Evolutionary conservation across 2,113 vertebrate species (phyloP), one percentile per base, ranked within the genome.

Genomic region (Nesoenas mayeri): DNA sequence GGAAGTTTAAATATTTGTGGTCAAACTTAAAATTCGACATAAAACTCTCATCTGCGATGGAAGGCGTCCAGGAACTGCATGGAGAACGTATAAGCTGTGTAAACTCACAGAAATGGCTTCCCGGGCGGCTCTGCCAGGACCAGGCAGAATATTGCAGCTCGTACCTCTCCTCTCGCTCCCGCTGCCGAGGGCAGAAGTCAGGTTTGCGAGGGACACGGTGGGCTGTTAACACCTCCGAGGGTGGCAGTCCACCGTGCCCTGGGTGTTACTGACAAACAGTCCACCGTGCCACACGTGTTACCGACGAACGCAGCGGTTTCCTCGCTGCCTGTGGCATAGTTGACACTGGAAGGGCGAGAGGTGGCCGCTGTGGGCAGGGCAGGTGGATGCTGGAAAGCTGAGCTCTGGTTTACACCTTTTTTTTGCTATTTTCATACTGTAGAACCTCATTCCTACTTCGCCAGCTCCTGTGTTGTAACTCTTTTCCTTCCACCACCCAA

Each of bases 1-100:
- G 93, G 97, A 98, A 97, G 97, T 98, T 98, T 97, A 97, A 98
- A 98, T 98, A 98, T 97, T 98, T 98, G 98, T 98, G 98, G 98
- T 98, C 96, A 96, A 97, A 97, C 94, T 98, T 98, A 97, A 97
- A 97, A 97, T 97, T 98, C 96, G 89, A 98, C 96, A 97, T 97
- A 97, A 97, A 98, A 97, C 92, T 98, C 97, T 97, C 96, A 96
- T 98, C 95, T 98, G 92, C 57, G 3, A 50, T 98, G 97, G 98
- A 97, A 96, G 57, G 81, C 86, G 7, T 97, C 98, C 97, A 98
- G 96, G 97, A 97, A 93, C 85, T 97, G 89, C 94, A 95, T 91
- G 82, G 94, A 97, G 95, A 89, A 91, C 1, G 31, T 97, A 94
- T 93, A 96, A 96, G 95, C 95, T 97, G 77, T 93, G 83, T 94